Evolutionary conservation across 2,797 vertebrate species (phyloP), one percentile per base, ranked within the genome.

Genomic region (Phataginus tetradactyla): DNA sequence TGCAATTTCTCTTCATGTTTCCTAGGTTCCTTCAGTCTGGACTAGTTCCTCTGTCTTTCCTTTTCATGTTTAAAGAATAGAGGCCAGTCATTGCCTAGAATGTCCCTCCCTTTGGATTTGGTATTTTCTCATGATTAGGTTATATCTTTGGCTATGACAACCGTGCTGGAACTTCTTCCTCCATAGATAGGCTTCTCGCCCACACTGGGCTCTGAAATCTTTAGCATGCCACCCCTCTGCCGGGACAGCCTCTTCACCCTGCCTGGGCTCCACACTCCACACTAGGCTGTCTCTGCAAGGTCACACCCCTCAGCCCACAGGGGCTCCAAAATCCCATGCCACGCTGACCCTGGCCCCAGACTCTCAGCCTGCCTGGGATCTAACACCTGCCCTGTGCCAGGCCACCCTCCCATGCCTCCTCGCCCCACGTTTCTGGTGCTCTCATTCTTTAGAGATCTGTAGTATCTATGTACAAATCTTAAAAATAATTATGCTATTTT

Each of bases 401-500:
- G 12, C 17, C 17, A 63, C 49, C 49, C 23, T 57, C 27, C 66
- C 1, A 1, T 14, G 5, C 39, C 61, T 45, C 15, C 14, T 66
- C 23, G 12, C 14, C 17, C 45, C 53, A 29, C 8, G 75, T 72
- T 77, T 81, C 71, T 77, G 37, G 8, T 81, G 23, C 57, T 75
- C 57, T 68, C 34, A 89, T 86, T 92, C 74, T 78, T 66, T 55
- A 88, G 91, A 79, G 39, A 69, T 34, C 68, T 86, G 18, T 59
- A 42, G 51, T 74, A 14, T 64, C 53, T 45, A 45, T 12, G 45
- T 45, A 11, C 45, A 45, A 45, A 45, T 78, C 63, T 69, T 94
- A 78, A 96, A 96, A 95, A 71, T 75, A 91, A 87, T 34, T 21
- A 39, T 69, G 63, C 18, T 49, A 72, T 45, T 93, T 92, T 94